phyloP scores from a whole-genome alignment of 1,140 invertebrate genomes.

The Neomicropteryx cornuta region DNA sequence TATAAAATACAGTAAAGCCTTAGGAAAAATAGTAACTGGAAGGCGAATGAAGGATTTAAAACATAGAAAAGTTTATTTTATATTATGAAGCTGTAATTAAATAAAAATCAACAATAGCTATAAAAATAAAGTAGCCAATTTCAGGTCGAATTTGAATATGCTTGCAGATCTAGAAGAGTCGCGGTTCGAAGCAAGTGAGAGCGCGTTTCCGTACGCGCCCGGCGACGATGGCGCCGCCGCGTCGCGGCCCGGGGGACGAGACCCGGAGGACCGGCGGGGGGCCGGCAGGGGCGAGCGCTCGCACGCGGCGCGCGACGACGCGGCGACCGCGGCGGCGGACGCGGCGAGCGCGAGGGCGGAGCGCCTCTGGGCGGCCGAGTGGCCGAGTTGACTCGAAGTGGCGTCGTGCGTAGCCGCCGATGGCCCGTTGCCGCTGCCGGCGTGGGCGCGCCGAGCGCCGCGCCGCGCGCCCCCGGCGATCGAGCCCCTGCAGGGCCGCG shows the following conservation, averaged over 20 bases:
- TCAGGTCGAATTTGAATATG: too few relatives aligned
- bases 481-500: conserved; percentile 61
- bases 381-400: conserved; percentile 85
- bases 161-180: too few relatives aligned
- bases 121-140: too few relatives aligned
- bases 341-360: conserved; percentile 53
- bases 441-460: conserved; percentile 43
- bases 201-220: too few relatives aligned
- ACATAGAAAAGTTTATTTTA: too few relatives aligned
- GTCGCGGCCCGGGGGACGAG: conserved; percentile 29
- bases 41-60: too few relatives aligned
- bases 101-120: too few relatives aligned
- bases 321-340: conserved; percentile 33
- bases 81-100: too few relatives aligned
- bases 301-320: conserved; percentile 22
- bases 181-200: too few relatives aligned
- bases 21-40: too few relatives aligned
- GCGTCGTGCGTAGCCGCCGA: conserved; percentile 37
- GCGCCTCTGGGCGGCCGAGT: conserved; percentile 77
- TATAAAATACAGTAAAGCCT: too few relatives aligned
- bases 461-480: conserved; percentile 56
- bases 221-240: conserved; percentile 38
- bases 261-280: conserved; percentile 36
- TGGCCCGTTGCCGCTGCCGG: conserved; percentile 55
- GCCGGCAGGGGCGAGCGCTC: conserved; percentile 31